Evolutionary conservation across 2,113 vertebrate species (phyloP).

Genomic region (Calypte anna): DNA sequence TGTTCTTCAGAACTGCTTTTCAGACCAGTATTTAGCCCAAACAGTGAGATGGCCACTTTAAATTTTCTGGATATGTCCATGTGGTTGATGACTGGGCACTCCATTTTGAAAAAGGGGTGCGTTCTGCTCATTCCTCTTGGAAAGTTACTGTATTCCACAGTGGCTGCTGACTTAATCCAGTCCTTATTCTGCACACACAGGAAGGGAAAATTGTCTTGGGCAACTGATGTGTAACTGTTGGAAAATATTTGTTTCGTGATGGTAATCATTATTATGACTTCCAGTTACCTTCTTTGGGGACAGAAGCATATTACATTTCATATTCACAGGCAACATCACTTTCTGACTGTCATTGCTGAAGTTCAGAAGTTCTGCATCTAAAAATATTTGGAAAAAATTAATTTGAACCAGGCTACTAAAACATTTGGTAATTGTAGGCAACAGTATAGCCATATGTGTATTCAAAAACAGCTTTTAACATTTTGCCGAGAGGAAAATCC

Average conservation of each 20-base stretch:
- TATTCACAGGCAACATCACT: neutral
- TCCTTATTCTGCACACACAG: neutral
- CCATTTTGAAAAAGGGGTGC: neutral
- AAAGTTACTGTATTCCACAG: neutral
- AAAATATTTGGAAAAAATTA: conserved; percentile 55
- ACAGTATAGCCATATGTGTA: conserved; percentile 31
- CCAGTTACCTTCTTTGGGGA: neutral
- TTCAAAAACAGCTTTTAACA: conserved; percentile 52
- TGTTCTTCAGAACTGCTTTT: neutral
- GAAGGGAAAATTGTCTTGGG: neutral
- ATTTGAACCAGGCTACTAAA: conserved; percentile 54
- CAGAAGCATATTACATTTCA: neutral
- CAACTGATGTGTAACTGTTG: neutral
- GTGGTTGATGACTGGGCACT: neutral
- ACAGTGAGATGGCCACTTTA: neutral
- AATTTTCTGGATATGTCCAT: neutral
- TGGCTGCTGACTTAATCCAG: neutral
- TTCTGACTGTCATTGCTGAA: neutral
- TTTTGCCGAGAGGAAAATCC: conserved; percentile 57
- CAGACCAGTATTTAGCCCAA: neutral
- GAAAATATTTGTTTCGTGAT: neutral
- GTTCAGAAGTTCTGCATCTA: conserved; percentile 7
- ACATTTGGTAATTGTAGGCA: conserved; percentile 54
- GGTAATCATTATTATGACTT: neutral
- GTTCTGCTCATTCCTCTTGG: neutral